phyloP scores from a whole-genome alignment of 2,888 invertebrate species.

The Ephialtes manifestator region DNA sequence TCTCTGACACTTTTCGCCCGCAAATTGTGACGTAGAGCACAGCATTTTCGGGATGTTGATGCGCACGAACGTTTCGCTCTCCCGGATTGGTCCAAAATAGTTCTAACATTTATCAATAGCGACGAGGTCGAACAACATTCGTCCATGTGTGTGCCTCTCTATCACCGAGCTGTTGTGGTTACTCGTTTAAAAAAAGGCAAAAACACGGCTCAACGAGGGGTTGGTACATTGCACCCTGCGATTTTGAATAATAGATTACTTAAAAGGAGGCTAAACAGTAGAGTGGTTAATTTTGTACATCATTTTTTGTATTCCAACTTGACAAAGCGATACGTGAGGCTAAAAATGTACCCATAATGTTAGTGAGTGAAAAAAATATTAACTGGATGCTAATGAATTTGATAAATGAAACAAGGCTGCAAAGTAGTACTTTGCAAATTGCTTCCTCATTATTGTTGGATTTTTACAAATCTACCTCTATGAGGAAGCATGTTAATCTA shows the following conservation, averaged over 20 bases:
- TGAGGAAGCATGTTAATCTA: too few relatives aligned
- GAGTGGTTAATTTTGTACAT: too few relatives aligned
- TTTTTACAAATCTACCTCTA: too few relatives aligned
- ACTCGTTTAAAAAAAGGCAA: neutral
- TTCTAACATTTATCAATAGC: conserved; percentile 51
- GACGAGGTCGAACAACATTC: conserved; percentile 29
- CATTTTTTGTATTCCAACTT: too few relatives aligned
- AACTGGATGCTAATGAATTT: too few relatives aligned
- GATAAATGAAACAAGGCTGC: too few relatives aligned
- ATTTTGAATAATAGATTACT: conserved; percentile 5
- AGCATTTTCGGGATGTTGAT: conserved; percentile 48
- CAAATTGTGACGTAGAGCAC: conserved; percentile 67
- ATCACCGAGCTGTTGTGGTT: neutral
- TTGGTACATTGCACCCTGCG: neutral
- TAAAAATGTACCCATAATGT: too few relatives aligned
- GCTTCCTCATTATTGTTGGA: too few relatives aligned
- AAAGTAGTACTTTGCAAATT: too few relatives aligned
- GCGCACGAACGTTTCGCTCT: conserved; percentile 47
- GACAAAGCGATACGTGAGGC: too few relatives aligned
- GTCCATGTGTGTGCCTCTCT: neutral
- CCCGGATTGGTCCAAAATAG: conserved; percentile 23
- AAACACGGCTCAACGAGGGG: neutral
- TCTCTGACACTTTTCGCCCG: conserved; percentile 64
- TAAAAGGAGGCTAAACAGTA: neutral
- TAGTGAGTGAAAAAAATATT: too few relatives aligned